These are phyloP conservation scores for Saimiri boliviensis DNA, from an alignment of 2,113 vertebrate genomes.

Conservation along the genomic window DNA sequence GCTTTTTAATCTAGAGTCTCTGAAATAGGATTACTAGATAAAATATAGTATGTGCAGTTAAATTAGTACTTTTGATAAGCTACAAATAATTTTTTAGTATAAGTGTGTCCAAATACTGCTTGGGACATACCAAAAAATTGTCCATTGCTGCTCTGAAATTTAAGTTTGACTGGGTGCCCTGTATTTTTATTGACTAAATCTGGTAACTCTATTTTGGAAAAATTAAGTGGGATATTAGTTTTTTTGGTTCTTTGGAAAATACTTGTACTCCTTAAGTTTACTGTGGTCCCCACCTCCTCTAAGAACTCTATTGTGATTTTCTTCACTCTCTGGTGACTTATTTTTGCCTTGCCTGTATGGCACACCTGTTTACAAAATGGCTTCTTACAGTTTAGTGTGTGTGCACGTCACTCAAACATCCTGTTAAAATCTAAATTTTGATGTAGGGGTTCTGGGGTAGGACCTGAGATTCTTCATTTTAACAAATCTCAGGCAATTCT, in stretches of 20 bases:
- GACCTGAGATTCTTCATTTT: rapidly evolving
- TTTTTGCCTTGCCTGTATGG: too few relatives aligned
- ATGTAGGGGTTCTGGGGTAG: neutral
- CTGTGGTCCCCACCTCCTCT: rapidly evolving
- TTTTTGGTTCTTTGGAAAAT: neutral
- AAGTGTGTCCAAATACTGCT: neutral
- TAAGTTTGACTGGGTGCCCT: neutral
- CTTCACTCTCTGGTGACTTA: too few relatives aligned
- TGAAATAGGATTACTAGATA: neutral
- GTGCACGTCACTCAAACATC: neutral
- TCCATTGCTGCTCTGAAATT: neutral
- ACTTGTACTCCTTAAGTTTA: neutral
- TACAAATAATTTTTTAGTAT: neutral
- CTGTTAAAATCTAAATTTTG: neutral
- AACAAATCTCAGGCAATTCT: rapidly evolving
- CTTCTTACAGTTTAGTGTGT: neutral
- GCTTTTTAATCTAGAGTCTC: neutral
- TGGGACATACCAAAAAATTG: neutral
- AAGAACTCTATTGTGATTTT: rapidly evolving
- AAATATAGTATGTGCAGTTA: neutral
- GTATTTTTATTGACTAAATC: neutral
- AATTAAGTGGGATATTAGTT: neutral
- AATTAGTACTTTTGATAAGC: neutral
- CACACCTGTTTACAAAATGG: neutral
- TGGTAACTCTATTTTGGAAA: neutral